phyloP scores from a whole-genome alignment of 2,888 invertebrate genomes.

The Trichogramma dendrolimi region DNA sequence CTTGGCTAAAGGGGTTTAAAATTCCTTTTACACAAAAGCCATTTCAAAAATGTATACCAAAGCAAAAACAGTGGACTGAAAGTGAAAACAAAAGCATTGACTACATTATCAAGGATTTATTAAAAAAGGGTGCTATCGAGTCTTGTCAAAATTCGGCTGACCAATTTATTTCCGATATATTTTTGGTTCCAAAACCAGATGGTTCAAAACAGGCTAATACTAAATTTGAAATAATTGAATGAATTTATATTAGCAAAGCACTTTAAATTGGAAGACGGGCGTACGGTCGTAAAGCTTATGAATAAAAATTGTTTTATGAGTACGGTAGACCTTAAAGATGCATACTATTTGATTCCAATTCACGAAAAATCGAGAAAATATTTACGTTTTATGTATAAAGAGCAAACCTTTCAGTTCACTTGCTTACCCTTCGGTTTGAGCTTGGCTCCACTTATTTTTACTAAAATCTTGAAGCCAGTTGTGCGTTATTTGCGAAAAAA shows the following conservation, averaged over 20 bases:
- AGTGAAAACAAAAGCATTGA: neutral
- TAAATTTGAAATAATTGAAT: slow-evolving; percentile 30
- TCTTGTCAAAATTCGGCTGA: neutral
- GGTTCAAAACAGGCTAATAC: slow-evolving; percentile 19
- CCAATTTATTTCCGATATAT: slow-evolving; percentile 25
- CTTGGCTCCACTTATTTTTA: slow-evolving; percentile 4
- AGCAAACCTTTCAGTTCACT: neutral
- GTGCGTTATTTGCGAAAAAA: neutral
- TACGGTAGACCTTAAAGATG: slow-evolving; percentile 24
- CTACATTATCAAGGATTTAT: neutral
- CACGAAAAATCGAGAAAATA: slow-evolving; percentile 17
- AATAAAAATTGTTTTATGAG: slow-evolving; percentile 17
- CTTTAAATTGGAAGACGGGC: slow-evolving; percentile 28
- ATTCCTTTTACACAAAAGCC: neutral
- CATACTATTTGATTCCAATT: slow-evolving; percentile 25
- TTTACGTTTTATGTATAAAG: neutral
- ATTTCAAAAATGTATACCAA: neutral
- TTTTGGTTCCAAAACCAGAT: slow-evolving; percentile 12
- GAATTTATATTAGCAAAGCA: slow-evolving; percentile 24
- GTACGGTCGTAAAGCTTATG: slow-evolving; percentile 19
- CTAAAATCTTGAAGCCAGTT: slow-evolving; percentile 6
- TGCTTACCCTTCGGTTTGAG: slow-evolving; percentile 1
- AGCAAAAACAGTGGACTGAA: neutral
- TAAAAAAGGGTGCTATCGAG: slow-evolving; percentile 4
- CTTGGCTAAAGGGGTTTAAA: slow-evolving; percentile 23